These are phyloP conservation scores for Rhinatrema bivittatum DNA, from an alignment of 2,797 vertebrate genomes.

Conservation along the genomic window DNA sequence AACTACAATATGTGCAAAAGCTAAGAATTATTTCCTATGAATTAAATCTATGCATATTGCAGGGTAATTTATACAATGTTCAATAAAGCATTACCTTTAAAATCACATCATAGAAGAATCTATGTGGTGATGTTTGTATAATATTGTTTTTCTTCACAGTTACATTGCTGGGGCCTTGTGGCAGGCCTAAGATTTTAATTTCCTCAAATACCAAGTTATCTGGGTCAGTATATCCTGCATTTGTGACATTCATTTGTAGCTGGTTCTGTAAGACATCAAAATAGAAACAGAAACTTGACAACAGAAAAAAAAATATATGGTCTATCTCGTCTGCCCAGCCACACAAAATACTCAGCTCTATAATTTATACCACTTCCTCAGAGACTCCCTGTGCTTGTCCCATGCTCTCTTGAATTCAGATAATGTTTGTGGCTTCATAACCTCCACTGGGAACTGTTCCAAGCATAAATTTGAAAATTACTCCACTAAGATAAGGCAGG, in stretches of 20 bases:
- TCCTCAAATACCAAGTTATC: constrained; percentile 65
- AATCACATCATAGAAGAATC: rapidly evolving
- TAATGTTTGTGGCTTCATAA: no score
- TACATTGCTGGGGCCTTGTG: rapidly evolving
- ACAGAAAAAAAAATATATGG: no score
- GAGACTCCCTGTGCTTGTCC: no score
- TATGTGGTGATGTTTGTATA: rapidly evolving
- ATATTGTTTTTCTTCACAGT: neutral
- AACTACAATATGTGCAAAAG: neutral
- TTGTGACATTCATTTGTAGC: constrained; percentile 40
- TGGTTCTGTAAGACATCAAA: constrained; percentile 46
- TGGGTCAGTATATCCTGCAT: constrained; percentile 56
- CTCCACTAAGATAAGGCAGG: neutral
- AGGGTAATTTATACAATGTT: neutral
- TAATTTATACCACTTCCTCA: no score
- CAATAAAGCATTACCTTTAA: constrained; percentile 48
- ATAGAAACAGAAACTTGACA: no score
- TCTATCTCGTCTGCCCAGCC: no score
- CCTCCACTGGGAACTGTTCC: no score
- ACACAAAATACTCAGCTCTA: no score
- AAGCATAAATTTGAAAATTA: neutral
- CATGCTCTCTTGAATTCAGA: no score
- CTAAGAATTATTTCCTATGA: neutral
- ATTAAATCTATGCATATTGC: neutral
- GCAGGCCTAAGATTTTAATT: constrained; percentile 62